Evolutionary conservation across 1,140 invertebrate species (phyloP), one percentile per base, ranked within the genome.

Genomic region (Lepidurus couesii): DNA sequence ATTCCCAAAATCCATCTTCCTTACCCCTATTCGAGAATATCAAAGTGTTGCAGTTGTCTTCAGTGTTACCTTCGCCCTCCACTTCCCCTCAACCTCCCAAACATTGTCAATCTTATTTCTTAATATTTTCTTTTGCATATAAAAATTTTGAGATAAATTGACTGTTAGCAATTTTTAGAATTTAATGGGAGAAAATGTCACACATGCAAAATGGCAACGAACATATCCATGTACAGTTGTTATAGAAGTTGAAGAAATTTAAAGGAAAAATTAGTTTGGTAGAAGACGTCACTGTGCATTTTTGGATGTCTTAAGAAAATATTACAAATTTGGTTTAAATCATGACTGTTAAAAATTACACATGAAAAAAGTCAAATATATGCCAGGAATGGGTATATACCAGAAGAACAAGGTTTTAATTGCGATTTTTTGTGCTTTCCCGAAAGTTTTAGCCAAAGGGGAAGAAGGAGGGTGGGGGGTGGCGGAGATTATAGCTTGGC

Each of bases 141-240:
- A 34, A 34, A 34, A 3, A 4, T 34, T 34, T 34, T 34, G 34
- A 4, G 34, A 34, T 34, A 4, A 34, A 34, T 34, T 34, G 34
- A 34, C 34, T 34, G 34, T 34, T 34, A 34, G 4, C 3, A 4
- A 34, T 34, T 34, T 34, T 34, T 34, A 34, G 34, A 34, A 34
- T 34, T 34, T 34, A 34, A 7, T 65, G 53, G 1, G 53, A 65
- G 16, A 13, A 65, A 65, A 21, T 65, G 53, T 65, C 16, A 65
- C 10, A n/a, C 16, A 65, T 65, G 53, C 53, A 65, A 65, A 13
- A 65, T 21, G 21, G 53, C 53, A 65, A 65, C 53, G 53, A 65
- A 65, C 53, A 65, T 65, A 65, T 65, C 53, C 53, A 65, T 65
- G 53, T 65, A 65, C 53, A 65, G n/a, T 65, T 65, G 21, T 65